Percentiles rank a stretch among this genome's conserved stretches.
These are phyloP conservation scores for Cygnus olor DNA, from an alignment of 2,797 vertebrate species.

Conservation along the genomic window DNA sequence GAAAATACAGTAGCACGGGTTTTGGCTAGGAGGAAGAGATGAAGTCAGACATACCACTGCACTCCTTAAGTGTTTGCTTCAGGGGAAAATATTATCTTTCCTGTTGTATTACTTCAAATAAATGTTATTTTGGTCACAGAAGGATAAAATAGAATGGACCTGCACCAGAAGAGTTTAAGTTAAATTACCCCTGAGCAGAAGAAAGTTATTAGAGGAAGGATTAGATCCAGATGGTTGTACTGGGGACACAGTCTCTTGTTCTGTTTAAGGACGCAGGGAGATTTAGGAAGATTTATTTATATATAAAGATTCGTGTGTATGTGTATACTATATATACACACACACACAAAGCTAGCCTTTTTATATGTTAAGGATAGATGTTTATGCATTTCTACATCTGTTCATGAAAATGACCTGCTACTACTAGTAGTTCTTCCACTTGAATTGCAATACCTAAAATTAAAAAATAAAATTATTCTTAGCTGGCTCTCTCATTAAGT, in stretches of 20 bases:
- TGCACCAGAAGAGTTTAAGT: background rate
- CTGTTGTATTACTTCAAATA: background rate
- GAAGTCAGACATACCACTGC: background rate
- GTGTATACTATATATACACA: too few relatives aligned
- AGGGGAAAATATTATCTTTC: background rate
- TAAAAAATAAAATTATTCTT: background rate
- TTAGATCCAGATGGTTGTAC: background rate
- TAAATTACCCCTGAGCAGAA: background rate
- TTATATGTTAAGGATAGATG: background rate
- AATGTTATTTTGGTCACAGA: background rate
- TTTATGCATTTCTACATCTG: background rate
- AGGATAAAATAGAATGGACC: background rate
- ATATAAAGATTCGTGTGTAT: too few relatives aligned
- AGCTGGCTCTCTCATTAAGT: background rate
- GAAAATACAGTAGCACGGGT: background rate
- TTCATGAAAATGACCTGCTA: background rate
- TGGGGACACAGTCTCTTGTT: background rate
- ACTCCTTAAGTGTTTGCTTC: background rate
- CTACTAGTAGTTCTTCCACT: background rate
- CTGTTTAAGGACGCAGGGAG: background rate
- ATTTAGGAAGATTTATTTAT: background rate
- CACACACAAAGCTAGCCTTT: background rate
- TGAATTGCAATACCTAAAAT: background rate
- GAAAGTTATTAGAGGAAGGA: background rate
- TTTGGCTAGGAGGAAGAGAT: background rate